Evolutionary conservation across 1,140 invertebrate genomes (phyloP).

Genomic region (Ooceraea biroi): DNA sequence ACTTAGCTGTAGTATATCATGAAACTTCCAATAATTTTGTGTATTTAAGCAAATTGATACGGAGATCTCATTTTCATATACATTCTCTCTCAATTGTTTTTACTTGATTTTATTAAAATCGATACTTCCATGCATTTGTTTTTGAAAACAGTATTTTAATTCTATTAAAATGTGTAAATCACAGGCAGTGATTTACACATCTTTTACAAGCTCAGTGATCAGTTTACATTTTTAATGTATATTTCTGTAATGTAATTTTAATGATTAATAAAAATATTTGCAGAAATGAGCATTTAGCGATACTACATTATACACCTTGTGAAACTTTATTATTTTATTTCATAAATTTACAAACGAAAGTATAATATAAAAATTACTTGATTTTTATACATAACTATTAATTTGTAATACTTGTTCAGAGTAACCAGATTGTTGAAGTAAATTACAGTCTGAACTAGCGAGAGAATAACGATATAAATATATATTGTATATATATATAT

Average conservation of each 20-base stretch:
- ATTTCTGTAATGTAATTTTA: constrained; percentile 74
- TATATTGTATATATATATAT: too few species aligned
- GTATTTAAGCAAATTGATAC: too few species aligned
- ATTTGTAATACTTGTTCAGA: constrained; percentile 46
- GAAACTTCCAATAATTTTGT: too few species aligned
- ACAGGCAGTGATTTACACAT: constrained; percentile 64
- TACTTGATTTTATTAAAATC: constrained; percentile 35
- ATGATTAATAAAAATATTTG: constrained; percentile 78
- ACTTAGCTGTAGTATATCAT: too few species aligned
- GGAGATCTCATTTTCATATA: constrained; percentile 4
- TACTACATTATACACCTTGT: constrained; percentile 48
- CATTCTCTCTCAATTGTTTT: constrained; percentile 42
- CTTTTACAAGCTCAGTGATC: constrained; percentile 70
- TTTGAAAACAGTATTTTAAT: constrained; percentile 66
- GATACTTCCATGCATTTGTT: constrained; percentile 33
- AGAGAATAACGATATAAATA: too few species aligned
- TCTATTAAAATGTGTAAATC: constrained; percentile 31
- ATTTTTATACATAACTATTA: constrained; percentile 8
- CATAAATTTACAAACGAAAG: constrained; percentile 10
- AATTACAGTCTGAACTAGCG: too few species aligned
- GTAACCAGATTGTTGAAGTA: too few species aligned
- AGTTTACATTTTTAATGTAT: constrained; percentile 79
- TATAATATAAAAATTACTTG: constrained; percentile 49
- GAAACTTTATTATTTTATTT: constrained; percentile 38
- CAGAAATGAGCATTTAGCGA: too few species aligned